Percentiles rank a stretch among this genome's conserved stretches.
These are phyloP conservation scores for Acrocephalus kingi DNA, from an alignment of 2,113 vertebrate genomes.

Conservation along the genomic window DNA sequence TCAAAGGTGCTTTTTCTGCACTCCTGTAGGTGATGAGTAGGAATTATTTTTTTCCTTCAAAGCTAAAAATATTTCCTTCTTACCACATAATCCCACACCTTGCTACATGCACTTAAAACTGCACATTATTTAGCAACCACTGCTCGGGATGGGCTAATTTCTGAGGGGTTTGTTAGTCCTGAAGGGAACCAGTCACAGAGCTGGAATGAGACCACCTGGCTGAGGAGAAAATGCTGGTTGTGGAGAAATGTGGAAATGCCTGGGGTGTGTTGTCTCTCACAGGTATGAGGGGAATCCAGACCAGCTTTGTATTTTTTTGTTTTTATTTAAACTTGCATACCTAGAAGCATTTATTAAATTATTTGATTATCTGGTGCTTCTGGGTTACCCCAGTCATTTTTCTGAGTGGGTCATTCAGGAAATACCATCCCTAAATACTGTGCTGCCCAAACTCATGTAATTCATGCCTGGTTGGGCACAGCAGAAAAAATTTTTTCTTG, in stretches of 20 bases:
- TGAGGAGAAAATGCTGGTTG: neutral
- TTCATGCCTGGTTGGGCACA: neutral
- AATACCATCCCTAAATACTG: neutral
- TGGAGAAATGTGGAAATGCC: neutral
- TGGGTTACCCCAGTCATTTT: neutral
- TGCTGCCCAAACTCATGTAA: neutral
- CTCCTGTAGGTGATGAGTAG: neutral
- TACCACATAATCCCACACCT: neutral
- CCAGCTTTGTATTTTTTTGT: neutral
- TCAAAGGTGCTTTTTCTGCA: neutral
- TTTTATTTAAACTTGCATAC: neutral
- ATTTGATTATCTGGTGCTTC: neutral
- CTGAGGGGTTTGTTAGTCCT: neutral
- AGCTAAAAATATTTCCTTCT: neutral
- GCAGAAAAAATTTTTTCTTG: neutral
- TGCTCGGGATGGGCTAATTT: fast-evolving
- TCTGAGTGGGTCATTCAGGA: neutral
- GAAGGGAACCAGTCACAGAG: neutral
- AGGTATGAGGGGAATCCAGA: neutral
- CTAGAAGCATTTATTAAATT: neutral
- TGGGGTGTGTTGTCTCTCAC: neutral
- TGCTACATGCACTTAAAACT: fast-evolving
- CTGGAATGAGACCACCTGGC: neutral
- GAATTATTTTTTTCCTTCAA: neutral
- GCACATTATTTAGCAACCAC: neutral